Evolutionary conservation across 2,888 invertebrate genomes (phyloP).

Genomic region (Drosophila seclusa): DNA sequence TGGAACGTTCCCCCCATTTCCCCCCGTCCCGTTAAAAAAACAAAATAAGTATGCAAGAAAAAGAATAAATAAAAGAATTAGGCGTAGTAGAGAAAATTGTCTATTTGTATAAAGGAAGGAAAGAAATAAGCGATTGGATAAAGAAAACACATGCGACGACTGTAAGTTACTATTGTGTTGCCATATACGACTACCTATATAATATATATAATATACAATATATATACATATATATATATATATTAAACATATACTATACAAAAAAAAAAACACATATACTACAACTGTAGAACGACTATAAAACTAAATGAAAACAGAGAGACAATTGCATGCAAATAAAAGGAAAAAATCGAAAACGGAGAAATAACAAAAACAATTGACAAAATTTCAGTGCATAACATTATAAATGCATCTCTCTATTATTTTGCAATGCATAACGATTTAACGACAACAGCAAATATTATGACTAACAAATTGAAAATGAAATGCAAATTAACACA

Average conservation of each 20-base stretch:
- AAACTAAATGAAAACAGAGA: conserved; percentile 21
- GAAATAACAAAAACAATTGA: conserved; percentile 22
- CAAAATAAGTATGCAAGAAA: conserved; percentile 3
- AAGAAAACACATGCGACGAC: conserved; percentile 59
- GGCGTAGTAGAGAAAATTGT: conserved; percentile 57
- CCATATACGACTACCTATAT: conserved; percentile 58
- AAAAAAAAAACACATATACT: conserved; percentile 22
- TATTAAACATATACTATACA: conserved; percentile 27
- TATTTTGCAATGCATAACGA: conserved; percentile 38
- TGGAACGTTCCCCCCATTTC: conserved; percentile 4
- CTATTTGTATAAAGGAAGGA: conserved; percentile 61
- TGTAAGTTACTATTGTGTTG: conserved; percentile 80
- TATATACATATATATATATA: conserved; percentile 37
- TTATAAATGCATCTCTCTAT: conserved; percentile 37
- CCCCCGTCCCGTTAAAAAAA: neutral
- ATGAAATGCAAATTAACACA: conserved; percentile 43
- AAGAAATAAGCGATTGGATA: conserved; percentile 40
- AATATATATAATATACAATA: conserved; percentile 28
- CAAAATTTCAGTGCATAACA: conserved; percentile 29
- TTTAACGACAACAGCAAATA: conserved; percentile 20
- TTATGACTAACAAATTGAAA: conserved; percentile 33
- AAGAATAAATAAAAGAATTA: conserved; percentile 28
- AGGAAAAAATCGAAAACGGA: conserved; percentile 6
- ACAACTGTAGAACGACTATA: conserved; percentile 30
- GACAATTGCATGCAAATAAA: conserved; percentile 34